Base-by-base conservation (phyloP, 2,797 vertebrate species). In the Smutsia temminckii region DNA sequence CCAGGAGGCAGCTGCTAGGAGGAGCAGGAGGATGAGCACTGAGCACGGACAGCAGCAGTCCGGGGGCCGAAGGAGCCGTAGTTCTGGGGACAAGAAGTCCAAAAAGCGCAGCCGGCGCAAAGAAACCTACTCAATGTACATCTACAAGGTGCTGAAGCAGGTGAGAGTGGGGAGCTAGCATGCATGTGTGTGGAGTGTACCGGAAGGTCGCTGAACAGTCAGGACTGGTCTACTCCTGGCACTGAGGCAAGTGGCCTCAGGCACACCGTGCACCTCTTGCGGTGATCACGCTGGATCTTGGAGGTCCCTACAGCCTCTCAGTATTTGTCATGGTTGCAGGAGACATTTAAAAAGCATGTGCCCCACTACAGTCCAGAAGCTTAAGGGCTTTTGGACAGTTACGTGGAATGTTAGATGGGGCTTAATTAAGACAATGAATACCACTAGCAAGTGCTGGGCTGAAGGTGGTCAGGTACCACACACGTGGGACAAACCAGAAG, bases 61-160 rank as follows among this genome's bases (percentile, higher is more conserved):
- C 0, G 9, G 64, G 20, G 46, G 55, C 71, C 18, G 10, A 5
- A 49, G 85, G 64, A 97, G 97, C 0, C 97, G n/a, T 89, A 53
- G 32, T 6, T 63, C 98, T 8, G 94, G 98, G 0, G 96, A 98
- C 1, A 98, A 96, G 80, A 99, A 98, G 75, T 78, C 97, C 34
- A 99, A 98, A 95, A 98, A 96, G 95, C 99, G 97, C 40, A 94
- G 87, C 0, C 98, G 98, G 87, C 97, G 98, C 46, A 98, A 98
- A 89, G 99, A 99, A 91, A 98, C 97, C 0, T 99, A 99, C 85
- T 98, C 99, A 0, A 96, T 99, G 96, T 99, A 98, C 51, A 99
- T 99, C 97, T 99, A 99, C 92, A 99, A 99, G 98, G 99, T 99
- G 72, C 97, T 99, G 88, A 99, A 99, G 96, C 99, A 98, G 98